Percentiles rank a stretch among this genome's conserved stretches.
Conservation (phyloP, 2,113 vertebrate species). For the Proterorhinus semilunaris region DNA sequence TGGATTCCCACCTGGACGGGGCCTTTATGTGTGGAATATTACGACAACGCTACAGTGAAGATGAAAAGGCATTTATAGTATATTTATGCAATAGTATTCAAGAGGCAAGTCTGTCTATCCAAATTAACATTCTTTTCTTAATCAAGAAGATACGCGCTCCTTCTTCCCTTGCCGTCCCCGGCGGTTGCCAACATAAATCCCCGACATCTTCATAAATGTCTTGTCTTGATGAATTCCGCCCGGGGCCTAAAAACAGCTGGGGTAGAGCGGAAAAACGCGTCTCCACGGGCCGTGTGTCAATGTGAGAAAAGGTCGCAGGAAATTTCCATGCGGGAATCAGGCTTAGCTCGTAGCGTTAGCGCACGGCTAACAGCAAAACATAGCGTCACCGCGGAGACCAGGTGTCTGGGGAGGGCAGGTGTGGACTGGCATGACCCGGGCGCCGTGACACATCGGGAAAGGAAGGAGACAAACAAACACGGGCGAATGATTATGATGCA, state of each 20-base stretch:
- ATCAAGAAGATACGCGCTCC: too few species aligned
- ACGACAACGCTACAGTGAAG: too few species aligned
- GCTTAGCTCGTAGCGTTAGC: not conserved
- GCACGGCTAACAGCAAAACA: slow-evolving; percentile 21
- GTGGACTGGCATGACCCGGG: slow-evolving; percentile 37
- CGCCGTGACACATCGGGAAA: not conserved
- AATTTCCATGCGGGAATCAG: slow-evolving; percentile 48
- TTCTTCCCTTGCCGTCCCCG: too few species aligned
- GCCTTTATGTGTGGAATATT: too few species aligned
- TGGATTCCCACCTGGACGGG: too few species aligned
- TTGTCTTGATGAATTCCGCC: not conserved
- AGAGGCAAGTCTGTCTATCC: too few species aligned
- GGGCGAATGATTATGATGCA: not conserved
- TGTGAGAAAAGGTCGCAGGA: slow-evolving; percentile 54
- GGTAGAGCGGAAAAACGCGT: not conserved
- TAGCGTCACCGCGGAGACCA: slow-evolving; percentile 40
- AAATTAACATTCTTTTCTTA: too few species aligned
- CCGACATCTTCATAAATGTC: too few species aligned
- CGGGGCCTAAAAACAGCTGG: not conserved
- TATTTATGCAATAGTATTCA: too few species aligned
- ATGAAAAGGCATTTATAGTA: too few species aligned
- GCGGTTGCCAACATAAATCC: too few species aligned
- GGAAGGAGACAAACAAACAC: not conserved
- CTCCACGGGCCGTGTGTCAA: slow-evolving; percentile 36
- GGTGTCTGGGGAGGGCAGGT: slow-evolving; percentile 52